Percentiles rank a stretch among this genome's conserved stretches.
Evolutionary conservation across 2,113 vertebrate genomes (phyloP).

Genomic region (Sinocyclocheilus grahami): DNA sequence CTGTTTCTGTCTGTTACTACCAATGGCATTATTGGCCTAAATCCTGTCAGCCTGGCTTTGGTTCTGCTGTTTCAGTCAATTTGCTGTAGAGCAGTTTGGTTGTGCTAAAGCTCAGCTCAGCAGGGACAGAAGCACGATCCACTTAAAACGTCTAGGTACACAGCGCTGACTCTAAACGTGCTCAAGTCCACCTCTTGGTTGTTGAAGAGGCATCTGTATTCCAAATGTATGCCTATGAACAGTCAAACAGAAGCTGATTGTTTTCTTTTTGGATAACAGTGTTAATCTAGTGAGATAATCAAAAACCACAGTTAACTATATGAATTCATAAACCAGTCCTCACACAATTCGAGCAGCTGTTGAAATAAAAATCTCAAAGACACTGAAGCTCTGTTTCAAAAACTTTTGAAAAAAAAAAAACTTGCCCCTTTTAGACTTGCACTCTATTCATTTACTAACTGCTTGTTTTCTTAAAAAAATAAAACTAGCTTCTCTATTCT

Average conservation of each 20-base stretch:
- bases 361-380: too few relatives aligned
- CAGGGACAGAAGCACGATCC: neutral
- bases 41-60: neutral
- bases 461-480: too few relatives aligned
- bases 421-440: too few relatives aligned
- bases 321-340: neutral
- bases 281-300: neutral
- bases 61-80: neutral
- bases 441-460: too few relatives aligned
- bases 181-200: neutral
- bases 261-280: neutral
- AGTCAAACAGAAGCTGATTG: neutral
- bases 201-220: neutral
- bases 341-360: neutral
- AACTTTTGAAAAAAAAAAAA: too few relatives aligned
- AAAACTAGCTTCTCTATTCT: too few relatives aligned
- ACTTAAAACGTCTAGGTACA: conserved; percentile 46
- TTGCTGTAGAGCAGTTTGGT: neutral
- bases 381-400: too few relatives aligned
- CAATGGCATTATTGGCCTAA: neutral
- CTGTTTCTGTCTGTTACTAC: neutral
- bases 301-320: neutral
- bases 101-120: conserved; percentile 5
- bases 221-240: neutral
- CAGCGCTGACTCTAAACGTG: neutral